Conservation (phyloP, 2,113 vertebrate genomes). For the Leptobrachium ailaonicum region DNA sequence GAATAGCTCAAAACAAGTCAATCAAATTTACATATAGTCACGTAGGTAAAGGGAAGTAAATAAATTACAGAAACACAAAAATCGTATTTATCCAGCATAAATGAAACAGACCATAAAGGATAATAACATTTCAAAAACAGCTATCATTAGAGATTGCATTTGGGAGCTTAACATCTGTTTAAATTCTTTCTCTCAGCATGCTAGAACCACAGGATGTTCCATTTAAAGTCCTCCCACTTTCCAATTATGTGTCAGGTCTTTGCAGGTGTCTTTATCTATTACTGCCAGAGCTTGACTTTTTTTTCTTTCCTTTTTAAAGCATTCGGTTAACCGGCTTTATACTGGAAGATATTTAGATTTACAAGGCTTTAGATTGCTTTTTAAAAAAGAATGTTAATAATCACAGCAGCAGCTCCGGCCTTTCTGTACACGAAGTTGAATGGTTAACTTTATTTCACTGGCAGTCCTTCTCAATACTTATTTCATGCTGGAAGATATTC, state of each 20-base stretch:
- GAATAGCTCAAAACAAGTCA: neutral
- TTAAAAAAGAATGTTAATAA: too few species aligned
- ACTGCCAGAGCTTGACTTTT: constrained; percentile 26
- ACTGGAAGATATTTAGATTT: constrained; percentile 12
- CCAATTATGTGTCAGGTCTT: constrained; percentile 49
- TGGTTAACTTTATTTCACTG: too few species aligned
- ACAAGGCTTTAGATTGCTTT: neutral
- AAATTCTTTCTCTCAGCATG: constrained; percentile 47
- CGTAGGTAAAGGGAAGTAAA: constrained; percentile 40
- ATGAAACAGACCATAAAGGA: constrained; percentile 49
- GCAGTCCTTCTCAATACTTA: too few species aligned
- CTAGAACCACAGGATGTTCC: constrained; percentile 44
- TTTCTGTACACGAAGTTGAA: too few species aligned
- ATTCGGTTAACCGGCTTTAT: constrained; percentile 28
- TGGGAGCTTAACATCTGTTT: constrained; percentile 49
- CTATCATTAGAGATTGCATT: constrained; percentile 50
- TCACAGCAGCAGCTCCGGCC: too few species aligned
- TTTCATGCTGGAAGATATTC: too few species aligned
- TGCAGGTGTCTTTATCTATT: constrained; percentile 49
- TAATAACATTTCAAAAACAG: constrained; percentile 50
- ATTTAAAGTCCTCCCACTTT: constrained; percentile 46
- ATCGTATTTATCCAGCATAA: constrained; percentile 46
- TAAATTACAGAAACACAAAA: constrained; percentile 48
- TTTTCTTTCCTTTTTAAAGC: constrained; percentile 25
- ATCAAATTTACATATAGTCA: constrained; percentile 41